Conservation (phyloP, 2,888 invertebrate species). For the Criorhina ranunculi region DNA sequence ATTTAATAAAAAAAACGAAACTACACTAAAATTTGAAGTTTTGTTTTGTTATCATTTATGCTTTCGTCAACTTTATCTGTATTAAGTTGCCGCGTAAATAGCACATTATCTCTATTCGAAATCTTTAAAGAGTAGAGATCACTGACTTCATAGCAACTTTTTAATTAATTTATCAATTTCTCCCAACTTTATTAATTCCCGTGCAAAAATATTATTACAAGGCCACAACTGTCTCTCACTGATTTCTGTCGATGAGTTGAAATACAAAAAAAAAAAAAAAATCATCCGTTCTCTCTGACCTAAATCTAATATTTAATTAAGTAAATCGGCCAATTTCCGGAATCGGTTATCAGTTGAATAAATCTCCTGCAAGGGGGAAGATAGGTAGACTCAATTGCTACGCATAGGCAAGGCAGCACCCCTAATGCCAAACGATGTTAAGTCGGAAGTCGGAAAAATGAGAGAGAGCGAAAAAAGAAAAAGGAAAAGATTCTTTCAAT, state of each 20-base stretch:
- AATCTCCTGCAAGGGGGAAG: slow-evolving; percentile 34
- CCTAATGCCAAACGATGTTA: slow-evolving; percentile 5
- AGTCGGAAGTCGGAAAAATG: not conserved
- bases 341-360: slow-evolving; percentile 48
- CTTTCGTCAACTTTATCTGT: not conserved
- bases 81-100: not conserved
- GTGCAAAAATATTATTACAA: not conserved
- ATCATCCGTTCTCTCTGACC: slow-evolving; percentile 22
- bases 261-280: not conserved
- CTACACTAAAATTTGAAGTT: too few species aligned
- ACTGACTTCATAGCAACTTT: not conserved
- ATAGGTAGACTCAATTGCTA: slow-evolving; percentile 23
- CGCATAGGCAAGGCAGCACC: not conserved
- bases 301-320: slow-evolving; percentile 67
- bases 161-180: slow-evolving; percentile 17
- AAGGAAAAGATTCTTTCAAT: not conserved
- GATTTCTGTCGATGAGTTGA: not conserved
- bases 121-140: too few species aligned
- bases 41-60: too few species aligned
- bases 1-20: not conserved
- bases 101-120: not conserved
- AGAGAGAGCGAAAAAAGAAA: not conserved
- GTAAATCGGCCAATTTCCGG: slow-evolving; percentile 62
- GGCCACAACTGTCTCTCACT: not conserved
- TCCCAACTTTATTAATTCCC: slow-evolving; percentile 1